A percentile compares a stretch with the other conserved stretches of the same genome.
Evolutionary conservation across 2,113 vertebrate species (phyloP).

Genomic region (Leucopternis melanops): DNA sequence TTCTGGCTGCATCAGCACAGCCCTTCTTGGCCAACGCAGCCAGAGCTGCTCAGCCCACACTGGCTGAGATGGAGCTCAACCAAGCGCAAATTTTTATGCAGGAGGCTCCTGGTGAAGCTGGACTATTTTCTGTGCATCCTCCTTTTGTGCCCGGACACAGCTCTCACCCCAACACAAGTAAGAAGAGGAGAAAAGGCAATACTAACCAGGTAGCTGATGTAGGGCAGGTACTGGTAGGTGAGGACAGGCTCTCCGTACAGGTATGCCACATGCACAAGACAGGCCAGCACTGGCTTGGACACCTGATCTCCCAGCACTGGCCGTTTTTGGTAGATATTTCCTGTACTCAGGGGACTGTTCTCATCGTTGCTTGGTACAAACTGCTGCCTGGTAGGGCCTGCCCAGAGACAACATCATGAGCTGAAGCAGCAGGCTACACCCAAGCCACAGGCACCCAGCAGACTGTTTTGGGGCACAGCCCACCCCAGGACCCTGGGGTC

Average conservation of each 20-base stretch:
- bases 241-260: conserved; percentile 96
- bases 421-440: background rate
- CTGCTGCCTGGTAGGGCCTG: conserved; percentile 89
- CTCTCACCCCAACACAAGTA: accelerated
- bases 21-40: background rate
- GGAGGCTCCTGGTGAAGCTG: background rate
- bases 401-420: background rate
- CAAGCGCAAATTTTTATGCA: background rate
- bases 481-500: background rate
- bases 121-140: background rate
- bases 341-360: conserved; percentile 70
- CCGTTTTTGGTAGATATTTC: conserved; percentile 88
- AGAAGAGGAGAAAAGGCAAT: background rate
- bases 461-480: background rate
- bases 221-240: conserved; percentile 96
- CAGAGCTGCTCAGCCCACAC: background rate
- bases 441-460: background rate
- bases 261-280: conserved; percentile 89
- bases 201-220: conserved; percentile 94
- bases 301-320: conserved; percentile 86
- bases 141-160: background rate
- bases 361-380: conserved; percentile 78
- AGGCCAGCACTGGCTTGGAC: conserved; percentile 86
- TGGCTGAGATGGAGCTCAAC: background rate
- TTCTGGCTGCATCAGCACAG: background rate